Evolutionary conservation across 2,113 vertebrate species (phyloP).

Genomic region (Thalassarche chlororhynchos): DNA sequence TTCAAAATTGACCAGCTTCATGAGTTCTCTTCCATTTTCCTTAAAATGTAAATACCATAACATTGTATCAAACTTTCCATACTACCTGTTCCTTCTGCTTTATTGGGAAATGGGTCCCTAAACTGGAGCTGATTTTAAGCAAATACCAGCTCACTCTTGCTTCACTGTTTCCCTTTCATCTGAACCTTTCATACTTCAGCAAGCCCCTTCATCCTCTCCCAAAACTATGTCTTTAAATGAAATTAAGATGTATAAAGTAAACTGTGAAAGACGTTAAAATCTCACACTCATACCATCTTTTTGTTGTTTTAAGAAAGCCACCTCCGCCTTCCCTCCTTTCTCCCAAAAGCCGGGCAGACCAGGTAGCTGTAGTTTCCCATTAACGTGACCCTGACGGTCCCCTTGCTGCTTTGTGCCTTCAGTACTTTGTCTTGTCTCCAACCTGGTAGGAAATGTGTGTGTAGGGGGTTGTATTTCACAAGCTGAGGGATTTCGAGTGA

Average conservation of each 20-base stretch:
- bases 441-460: not conserved
- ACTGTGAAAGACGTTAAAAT: not conserved
- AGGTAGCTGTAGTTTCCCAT: not conserved
- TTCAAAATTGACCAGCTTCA: not conserved
- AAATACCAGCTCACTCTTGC: not conserved
- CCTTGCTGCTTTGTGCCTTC: not conserved
- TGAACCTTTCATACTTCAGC: not conserved
- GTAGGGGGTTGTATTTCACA: not conserved
- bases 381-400: not conserved
- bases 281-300: not conserved
- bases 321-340: not conserved
- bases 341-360: not conserved
- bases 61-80: not conserved
- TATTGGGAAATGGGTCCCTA: not conserved
- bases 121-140: not conserved
- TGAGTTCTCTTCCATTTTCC: not conserved
- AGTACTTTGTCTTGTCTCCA: not conserved
- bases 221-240: not conserved
- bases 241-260: not conserved
- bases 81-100: not conserved
- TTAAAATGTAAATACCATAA: not conserved
- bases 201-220: not conserved
- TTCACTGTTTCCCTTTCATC: not conserved
- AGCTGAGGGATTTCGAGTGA: not conserved
- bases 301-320: not conserved